A percentile compares a stretch with the other conserved stretches of the same genome.
Conservation (phyloP, 2,797 vertebrate species). For the Myiotriccus ornatus region DNA sequence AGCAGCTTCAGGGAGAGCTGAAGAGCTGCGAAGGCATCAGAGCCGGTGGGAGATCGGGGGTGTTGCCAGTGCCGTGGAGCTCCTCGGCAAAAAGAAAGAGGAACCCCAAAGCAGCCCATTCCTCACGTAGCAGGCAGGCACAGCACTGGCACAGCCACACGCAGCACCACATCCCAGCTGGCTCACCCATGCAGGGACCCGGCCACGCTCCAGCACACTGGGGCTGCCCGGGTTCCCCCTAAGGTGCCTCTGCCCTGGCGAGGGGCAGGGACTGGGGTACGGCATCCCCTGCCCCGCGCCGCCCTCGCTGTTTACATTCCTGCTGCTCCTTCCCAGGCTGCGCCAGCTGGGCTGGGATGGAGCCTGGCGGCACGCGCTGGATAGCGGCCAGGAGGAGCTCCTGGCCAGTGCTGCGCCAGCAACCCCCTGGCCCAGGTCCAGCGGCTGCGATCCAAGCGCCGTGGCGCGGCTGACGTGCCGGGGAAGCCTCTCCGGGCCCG, state of each 20-base stretch:
- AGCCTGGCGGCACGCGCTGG: slow-evolving; percentile 30
- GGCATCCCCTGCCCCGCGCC: neutral
- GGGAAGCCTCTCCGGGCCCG: slow-evolving; percentile 34
- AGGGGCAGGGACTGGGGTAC: neutral
- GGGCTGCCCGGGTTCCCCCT: neutral
- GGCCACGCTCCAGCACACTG: fast-evolving
- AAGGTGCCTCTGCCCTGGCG: fast-evolving
- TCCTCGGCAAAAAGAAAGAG: neutral
- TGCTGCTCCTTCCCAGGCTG: slow-evolving; percentile 34
- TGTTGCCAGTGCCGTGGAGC: fast-evolving
- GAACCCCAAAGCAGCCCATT: neutral
- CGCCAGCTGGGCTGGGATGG: slow-evolving; percentile 11
- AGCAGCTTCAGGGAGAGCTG: fast-evolving
- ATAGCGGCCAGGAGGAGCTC: slow-evolving; percentile 53
- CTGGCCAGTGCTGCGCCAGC: slow-evolving; percentile 12
- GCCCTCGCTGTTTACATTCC: slow-evolving; percentile 58
- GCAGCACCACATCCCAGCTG: fast-evolving
- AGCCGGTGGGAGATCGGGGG: neutral
- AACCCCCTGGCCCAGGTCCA: slow-evolving; percentile 44
- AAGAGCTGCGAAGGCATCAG: neutral
- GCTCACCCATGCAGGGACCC: fast-evolving
- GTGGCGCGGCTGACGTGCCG: neutral
- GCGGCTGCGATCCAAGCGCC: slow-evolving; percentile 39
- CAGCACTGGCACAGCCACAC: fast-evolving
- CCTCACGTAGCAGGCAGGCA: fast-evolving